Evolutionary conservation across 64 coral and sea anemone genomes (phyloP).

Genomic region (Astreopora myriophthalma): DNA sequence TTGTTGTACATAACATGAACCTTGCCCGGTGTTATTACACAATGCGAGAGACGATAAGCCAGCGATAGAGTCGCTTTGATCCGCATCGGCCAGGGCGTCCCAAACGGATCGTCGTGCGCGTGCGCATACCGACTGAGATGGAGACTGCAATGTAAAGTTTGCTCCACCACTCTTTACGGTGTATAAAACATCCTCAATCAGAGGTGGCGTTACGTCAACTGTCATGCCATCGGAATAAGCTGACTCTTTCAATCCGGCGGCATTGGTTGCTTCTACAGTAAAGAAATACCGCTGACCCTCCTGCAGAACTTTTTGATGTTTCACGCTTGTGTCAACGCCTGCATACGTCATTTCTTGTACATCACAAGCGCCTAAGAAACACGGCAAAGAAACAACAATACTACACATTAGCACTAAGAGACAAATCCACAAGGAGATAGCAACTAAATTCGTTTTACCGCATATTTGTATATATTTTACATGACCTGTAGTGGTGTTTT

Average conservation of each 20-base stretch:
- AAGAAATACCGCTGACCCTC: constrained; percentile 65
- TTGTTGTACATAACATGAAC: background rate
- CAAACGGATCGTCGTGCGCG: too few species aligned
- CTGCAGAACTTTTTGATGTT: background rate
- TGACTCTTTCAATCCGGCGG: constrained; percentile 36
- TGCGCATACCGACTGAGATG: too few species aligned
- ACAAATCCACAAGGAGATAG: too few species aligned
- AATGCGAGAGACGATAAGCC: too few species aligned
- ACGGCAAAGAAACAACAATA: too few species aligned
- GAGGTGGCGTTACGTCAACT: constrained; percentile 69
- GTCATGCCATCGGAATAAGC: constrained; percentile 83
- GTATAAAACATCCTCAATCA: constrained; percentile 7
- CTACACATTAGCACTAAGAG: too few species aligned
- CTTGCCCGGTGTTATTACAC: too few species aligned
- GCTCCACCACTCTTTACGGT: background rate
- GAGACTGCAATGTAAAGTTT: background rate
- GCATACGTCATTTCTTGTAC: constrained; percentile 33
- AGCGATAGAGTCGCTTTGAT: too few species aligned
- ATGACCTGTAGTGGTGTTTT: too few species aligned
- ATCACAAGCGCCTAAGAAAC: constrained; percentile 56
- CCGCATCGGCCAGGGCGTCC: too few species aligned
- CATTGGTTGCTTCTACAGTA: constrained; percentile 78
- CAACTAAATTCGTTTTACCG: too few species aligned
- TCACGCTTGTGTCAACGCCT: constrained; percentile 32
- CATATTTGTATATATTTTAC: too few species aligned